Conservation (phyloP, 92 coral and sea anemone genomes). For the Chrysogorgia sp. region DNA sequence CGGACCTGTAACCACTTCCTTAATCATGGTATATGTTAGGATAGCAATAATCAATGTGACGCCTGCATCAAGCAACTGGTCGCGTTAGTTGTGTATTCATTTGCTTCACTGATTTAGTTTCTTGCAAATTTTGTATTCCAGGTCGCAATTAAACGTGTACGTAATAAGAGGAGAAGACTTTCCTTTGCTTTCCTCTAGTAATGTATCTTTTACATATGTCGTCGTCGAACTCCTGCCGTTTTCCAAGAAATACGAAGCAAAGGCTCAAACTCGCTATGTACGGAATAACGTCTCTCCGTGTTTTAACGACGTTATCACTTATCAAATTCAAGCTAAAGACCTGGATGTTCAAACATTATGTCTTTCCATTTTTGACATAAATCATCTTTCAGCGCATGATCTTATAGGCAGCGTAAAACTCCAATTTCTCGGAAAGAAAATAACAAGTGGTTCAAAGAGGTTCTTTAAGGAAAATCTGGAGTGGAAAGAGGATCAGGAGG, state of each 20-base stretch:
- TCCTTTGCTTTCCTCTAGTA: slow-evolving; percentile 36
- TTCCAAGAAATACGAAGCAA: slow-evolving; percentile 40
- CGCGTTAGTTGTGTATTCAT: too few relatives aligned
- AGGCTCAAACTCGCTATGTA: slow-evolving; percentile 42
- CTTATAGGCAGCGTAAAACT: slow-evolving; percentile 29
- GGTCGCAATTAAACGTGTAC: slow-evolving; percentile 34
- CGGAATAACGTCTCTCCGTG: slow-evolving; percentile 33
- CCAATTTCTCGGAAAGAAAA: not conserved
- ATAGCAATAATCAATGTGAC: too few relatives aligned
- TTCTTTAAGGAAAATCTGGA: slow-evolving; percentile 9
- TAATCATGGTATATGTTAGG: too few relatives aligned
- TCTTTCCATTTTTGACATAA: slow-evolving; percentile 31
- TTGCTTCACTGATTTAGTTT: not conserved
- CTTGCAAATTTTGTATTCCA: not conserved
- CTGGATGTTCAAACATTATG: slow-evolving; percentile 7
- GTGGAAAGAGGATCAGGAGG: slow-evolving; percentile 14
- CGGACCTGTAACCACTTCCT: too few relatives aligned
- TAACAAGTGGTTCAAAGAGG: slow-evolving; percentile 23
- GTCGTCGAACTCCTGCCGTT: slow-evolving; percentile 41
- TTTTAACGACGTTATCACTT: slow-evolving; percentile 32
- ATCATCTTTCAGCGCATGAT: slow-evolving; percentile 47
- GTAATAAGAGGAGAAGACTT: slow-evolving; percentile 37
- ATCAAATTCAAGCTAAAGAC: slow-evolving; percentile 26
- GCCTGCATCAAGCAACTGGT: too few relatives aligned
- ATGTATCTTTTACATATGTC: slow-evolving; percentile 40